phyloP scores from a whole-genome alignment of 2,113 vertebrate species.

The Melanocharis versteri region DNA sequence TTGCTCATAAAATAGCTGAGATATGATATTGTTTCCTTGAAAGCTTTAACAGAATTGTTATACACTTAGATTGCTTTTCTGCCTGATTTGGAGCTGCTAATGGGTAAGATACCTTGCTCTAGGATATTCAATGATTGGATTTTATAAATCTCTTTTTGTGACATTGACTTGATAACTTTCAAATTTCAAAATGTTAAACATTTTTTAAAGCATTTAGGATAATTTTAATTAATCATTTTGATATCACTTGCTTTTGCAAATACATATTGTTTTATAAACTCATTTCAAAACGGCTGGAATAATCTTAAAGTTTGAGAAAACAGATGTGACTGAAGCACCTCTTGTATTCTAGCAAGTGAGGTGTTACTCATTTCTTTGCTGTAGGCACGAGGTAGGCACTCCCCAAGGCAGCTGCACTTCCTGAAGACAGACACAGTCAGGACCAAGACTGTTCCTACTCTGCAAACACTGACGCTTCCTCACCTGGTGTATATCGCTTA shows the following conservation, averaged over 20 bases:
- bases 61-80: neutral
- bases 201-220: neutral
- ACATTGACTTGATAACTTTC: neutral
- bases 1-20: neutral
- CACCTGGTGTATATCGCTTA: neutral
- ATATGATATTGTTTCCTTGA: neutral
- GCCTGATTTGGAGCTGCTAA: neutral
- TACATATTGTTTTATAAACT: neutral
- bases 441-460: neutral
- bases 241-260: neutral
- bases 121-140: neutral
- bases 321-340: neutral
- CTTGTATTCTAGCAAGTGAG: neutral
- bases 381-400: neutral
- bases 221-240: neutral
- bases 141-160: neutral
- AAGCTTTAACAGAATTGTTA: neutral
- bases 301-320: neutral
- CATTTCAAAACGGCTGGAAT: neutral
- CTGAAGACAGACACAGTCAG: neutral
- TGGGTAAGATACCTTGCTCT: neutral
- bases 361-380: neutral
- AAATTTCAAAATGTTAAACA: neutral
- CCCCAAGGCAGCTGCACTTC: neutral
- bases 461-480: neutral